A percentile compares a stretch with the other conserved stretches of the same genome.
These are phyloP conservation scores for Leucoma salicis DNA, from an alignment of 2,888 invertebrate species.

Conservation along the genomic window DNA sequence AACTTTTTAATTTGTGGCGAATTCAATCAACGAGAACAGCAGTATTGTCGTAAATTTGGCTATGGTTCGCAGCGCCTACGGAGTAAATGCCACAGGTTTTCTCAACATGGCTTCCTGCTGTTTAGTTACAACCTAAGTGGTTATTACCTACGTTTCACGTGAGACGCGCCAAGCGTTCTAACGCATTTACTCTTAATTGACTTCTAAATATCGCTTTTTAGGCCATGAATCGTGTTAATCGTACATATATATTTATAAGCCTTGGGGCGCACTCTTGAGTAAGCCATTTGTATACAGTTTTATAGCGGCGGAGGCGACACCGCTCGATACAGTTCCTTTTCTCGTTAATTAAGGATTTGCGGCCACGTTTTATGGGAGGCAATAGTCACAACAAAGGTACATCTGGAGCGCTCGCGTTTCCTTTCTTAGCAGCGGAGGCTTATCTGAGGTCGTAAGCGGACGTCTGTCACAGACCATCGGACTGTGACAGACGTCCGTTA, in stretches of 20 bases:
- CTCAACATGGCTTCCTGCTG: slow-evolving; percentile 69
- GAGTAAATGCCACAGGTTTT: slow-evolving; percentile 52
- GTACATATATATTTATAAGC: slow-evolving; percentile 68
- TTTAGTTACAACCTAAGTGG: slow-evolving; percentile 62
- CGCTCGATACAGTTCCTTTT: slow-evolving; percentile 53
- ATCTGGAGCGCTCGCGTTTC: slow-evolving; percentile 53
- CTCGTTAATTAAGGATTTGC: slow-evolving; percentile 66
- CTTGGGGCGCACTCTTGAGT: slow-evolving; percentile 49
- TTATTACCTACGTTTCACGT: slow-evolving; percentile 73
- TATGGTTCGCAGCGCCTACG: slow-evolving; percentile 48
- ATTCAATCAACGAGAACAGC: slow-evolving; percentile 62
- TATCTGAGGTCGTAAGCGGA: slow-evolving; percentile 69
- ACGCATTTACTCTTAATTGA: slow-evolving; percentile 72
- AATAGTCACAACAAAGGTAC: slow-evolving; percentile 69
- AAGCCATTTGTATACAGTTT: slow-evolving; percentile 44
- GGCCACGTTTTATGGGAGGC: slow-evolving; percentile 57
- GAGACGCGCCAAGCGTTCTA: slow-evolving; percentile 58
- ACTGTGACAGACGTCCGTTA: slow-evolving; percentile 54
- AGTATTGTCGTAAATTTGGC: slow-evolving; percentile 60
- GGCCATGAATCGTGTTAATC: slow-evolving; percentile 67
- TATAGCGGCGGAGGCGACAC: slow-evolving; percentile 31
- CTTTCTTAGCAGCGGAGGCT: slow-evolving; percentile 53
- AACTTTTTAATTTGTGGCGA: slow-evolving; percentile 60
- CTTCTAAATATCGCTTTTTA: slow-evolving; percentile 75
- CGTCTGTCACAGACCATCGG: slow-evolving; percentile 52